A percentile compares a stretch with the other conserved stretches of the same genome.
Evolutionary conservation across 1,140 invertebrate species (phyloP).

Genomic region (Delia radicum): DNA sequence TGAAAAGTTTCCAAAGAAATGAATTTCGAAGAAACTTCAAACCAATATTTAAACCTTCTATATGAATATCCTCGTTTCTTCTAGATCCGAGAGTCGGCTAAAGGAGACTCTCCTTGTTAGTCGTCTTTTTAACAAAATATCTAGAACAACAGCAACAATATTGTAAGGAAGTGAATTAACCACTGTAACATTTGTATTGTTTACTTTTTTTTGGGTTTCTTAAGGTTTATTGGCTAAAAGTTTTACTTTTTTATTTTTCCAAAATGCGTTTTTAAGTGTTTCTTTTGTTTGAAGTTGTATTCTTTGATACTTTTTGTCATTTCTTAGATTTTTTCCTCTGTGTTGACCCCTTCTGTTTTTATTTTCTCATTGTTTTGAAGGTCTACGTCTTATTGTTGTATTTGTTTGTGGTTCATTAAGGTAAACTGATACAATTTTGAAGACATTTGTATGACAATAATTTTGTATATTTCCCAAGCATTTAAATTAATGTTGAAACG

Average conservation of each 20-base stretch:
- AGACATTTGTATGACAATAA: no score
- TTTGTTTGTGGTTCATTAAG: conserved; percentile 14
- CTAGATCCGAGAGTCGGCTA: no score
- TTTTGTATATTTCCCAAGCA: not conserved
- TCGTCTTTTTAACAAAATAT: no score
- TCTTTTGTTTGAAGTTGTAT: not conserved
- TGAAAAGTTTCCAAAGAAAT: no score
- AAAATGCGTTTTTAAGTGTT: conserved; percentile 18
- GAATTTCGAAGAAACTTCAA: no score
- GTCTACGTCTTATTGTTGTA: not conserved
- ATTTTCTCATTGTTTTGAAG: not conserved
- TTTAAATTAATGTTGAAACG: no score
- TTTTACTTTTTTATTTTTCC: not conserved
- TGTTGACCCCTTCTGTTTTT: not conserved
- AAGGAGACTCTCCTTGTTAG: no score
- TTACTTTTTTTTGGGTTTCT: not conserved
- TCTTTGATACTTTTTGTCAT: not conserved
- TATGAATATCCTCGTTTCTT: no score
- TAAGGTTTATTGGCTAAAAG: not conserved
- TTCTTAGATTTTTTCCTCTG: not conserved
- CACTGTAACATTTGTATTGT: conserved; percentile 2
- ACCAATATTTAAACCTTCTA: no score
- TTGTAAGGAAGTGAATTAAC: conserved; percentile 3
- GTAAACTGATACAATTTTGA: conserved; percentile 5
- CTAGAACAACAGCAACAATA: not conserved